A percentile compares a stretch with the other conserved stretches of the same genome.
Evolutionary conservation across 92 coral and sea anemone genomes (phyloP).

Genomic region (Siderastrea radians): DNA sequence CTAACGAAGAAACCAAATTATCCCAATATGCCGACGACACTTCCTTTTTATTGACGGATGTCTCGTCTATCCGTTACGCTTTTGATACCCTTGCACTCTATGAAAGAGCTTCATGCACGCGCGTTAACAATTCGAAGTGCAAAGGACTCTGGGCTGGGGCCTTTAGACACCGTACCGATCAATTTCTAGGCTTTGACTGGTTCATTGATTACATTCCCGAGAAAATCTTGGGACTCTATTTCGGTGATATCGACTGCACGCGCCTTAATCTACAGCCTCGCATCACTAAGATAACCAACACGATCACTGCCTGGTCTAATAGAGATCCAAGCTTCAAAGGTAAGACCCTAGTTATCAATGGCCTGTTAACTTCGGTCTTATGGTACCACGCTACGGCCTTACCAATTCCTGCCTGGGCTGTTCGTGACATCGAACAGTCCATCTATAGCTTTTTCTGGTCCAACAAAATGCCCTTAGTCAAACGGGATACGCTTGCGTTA

Average conservation of each 20-base stretch:
- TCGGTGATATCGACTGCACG: constrained; percentile 13
- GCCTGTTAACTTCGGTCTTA: not conserved
- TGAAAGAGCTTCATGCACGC: not conserved
- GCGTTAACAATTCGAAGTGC: not conserved
- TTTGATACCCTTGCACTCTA: not conserved
- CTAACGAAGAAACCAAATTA: not conserved
- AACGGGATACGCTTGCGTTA: not conserved
- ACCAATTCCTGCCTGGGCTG: not conserved
- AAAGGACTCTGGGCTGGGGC: constrained; percentile 26
- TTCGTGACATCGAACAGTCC: not conserved
- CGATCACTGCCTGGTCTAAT: not conserved
- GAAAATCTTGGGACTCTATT: not conserved
- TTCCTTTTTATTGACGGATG: not conserved
- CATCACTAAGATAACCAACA: not conserved
- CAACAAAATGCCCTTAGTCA: not conserved
- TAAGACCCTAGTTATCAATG: not conserved
- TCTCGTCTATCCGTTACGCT: not conserved
- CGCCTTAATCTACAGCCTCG: not conserved
- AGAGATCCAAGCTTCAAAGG: not conserved
- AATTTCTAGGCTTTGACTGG: not conserved
- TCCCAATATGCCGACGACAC: constrained; percentile 21
- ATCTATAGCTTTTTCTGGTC: not conserved
- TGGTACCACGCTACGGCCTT: not conserved
- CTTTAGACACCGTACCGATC: not conserved
- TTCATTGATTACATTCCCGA: not conserved